phyloP scores from a whole-genome alignment of 23 tunicate genomes.

The Ascidia mentula region DNA sequence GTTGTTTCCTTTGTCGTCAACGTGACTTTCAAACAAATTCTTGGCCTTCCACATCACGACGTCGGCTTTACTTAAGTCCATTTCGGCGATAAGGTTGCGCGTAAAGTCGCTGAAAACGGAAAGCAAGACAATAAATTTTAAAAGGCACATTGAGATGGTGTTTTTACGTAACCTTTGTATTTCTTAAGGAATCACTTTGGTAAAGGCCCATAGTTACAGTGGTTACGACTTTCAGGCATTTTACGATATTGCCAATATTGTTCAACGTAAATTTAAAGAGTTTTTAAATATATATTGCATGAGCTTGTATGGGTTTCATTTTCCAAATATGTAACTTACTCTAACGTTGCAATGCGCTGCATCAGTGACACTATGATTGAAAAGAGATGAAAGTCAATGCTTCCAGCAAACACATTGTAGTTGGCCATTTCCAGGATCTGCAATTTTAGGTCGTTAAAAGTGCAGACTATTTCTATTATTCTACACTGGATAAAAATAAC shows the following conservation, averaged over 20 bases:
- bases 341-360: slow-evolving; percentile 42
- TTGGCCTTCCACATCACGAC: slow-evolving; percentile 51
- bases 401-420: slow-evolving; percentile 35
- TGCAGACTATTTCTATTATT: background rate
- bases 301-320: too few species aligned
- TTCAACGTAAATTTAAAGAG: too few species aligned
- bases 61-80: slow-evolving; percentile 68
- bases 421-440: slow-evolving; percentile 69
- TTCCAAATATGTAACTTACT: too few species aligned
- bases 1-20: slow-evolving; percentile 33
- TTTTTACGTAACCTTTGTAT: too few species aligned
- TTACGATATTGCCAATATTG: too few species aligned
- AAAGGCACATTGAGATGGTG: too few species aligned
- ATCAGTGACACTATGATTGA: slow-evolving; percentile 67
- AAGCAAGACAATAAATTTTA: too few species aligned
- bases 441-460: background rate
- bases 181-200: too few species aligned
- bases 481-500: background rate
- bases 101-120: slow-evolving; percentile 55
- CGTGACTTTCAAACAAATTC: slow-evolving; percentile 50
- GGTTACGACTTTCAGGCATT: too few species aligned
- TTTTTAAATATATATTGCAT: too few species aligned
- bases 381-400: slow-evolving; percentile 59
- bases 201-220: too few species aligned
- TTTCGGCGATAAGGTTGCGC: slow-evolving; percentile 52